These are phyloP conservation scores for Chaetophractus vellerosus DNA, from an alignment of 2,797 vertebrate genomes.

Conservation along the genomic window DNA sequence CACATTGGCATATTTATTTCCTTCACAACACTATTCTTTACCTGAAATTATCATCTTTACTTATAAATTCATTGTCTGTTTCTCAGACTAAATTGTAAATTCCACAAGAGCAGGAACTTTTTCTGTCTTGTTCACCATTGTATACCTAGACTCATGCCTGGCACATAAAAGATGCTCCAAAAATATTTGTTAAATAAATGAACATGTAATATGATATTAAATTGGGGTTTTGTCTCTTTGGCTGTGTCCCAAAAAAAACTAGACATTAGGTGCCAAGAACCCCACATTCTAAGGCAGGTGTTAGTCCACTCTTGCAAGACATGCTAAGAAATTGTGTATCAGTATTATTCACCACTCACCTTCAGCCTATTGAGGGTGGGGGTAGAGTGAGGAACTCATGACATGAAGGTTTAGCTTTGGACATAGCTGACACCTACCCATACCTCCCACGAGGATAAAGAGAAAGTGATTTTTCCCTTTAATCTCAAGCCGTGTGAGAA, in stretches of 20 bases:
- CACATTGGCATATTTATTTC: not conserved
- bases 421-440: not conserved
- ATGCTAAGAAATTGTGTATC: not conserved
- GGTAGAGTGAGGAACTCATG: not conserved
- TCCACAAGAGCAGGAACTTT: not conserved
- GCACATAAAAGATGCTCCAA: not conserved
- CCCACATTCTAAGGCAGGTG: not conserved
- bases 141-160: not conserved
- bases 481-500: not conserved
- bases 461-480: not conserved
- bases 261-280: not conserved
- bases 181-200: not conserved
- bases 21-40: not conserved
- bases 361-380: not conserved
- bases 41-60: not conserved
- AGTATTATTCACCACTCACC: not conserved
- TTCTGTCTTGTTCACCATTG: not conserved
- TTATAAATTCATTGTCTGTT: not conserved
- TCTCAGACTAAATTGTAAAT: constrained; percentile 20
- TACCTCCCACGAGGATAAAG: not conserved
- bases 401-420: not conserved
- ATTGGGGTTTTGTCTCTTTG: not conserved
- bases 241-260: not conserved
- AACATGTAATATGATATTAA: not conserved
- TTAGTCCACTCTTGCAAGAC: not conserved